Conservation (phyloP, 1,140 invertebrate genomes). For the Drosophila quadrilineata region DNA sequence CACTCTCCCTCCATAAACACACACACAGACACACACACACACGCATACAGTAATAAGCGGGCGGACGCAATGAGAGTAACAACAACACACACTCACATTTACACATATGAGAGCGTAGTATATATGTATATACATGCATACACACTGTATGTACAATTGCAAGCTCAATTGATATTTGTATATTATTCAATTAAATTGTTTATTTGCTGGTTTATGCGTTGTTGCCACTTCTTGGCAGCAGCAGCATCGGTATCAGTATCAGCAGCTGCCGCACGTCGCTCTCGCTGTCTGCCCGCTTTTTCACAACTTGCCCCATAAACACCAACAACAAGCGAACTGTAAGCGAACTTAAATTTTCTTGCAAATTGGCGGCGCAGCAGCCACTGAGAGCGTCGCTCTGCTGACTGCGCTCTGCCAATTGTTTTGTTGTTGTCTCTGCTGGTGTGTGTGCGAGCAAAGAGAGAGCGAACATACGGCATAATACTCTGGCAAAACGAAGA, state of each 20-base stretch:
- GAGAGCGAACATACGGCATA: not conserved
- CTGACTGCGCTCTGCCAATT: constrained; percentile 34
- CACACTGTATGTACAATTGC: constrained; percentile 25
- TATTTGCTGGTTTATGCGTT: constrained; percentile 11
- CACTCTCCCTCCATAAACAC: not conserved
- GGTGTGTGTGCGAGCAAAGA: constrained; percentile 25
- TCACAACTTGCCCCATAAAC: constrained; percentile 62
- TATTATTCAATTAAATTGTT: constrained; percentile 39
- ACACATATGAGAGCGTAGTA: not conserved
- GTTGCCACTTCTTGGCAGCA: constrained; percentile 67
- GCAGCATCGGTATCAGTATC: too few relatives aligned
- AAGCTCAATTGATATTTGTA: constrained; percentile 46
- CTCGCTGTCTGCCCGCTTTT: constrained; percentile 50
- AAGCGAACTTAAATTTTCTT: constrained; percentile 72
- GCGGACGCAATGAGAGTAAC: constrained; percentile 44
- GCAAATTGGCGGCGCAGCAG: constrained; percentile 70
- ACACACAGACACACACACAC: not conserved
- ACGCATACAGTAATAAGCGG: constrained; percentile 31
- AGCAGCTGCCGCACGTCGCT: constrained; percentile 23
- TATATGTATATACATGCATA: constrained; percentile 9
- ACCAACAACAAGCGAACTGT: constrained; percentile 58
- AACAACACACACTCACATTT: constrained; percentile 23
- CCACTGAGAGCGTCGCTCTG: constrained; percentile 38
- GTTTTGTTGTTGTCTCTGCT: too few relatives aligned
- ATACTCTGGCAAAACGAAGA: too few relatives aligned